Conservation (phyloP, 2,888 invertebrate genomes). For the Agonopterix heracliana region DNA sequence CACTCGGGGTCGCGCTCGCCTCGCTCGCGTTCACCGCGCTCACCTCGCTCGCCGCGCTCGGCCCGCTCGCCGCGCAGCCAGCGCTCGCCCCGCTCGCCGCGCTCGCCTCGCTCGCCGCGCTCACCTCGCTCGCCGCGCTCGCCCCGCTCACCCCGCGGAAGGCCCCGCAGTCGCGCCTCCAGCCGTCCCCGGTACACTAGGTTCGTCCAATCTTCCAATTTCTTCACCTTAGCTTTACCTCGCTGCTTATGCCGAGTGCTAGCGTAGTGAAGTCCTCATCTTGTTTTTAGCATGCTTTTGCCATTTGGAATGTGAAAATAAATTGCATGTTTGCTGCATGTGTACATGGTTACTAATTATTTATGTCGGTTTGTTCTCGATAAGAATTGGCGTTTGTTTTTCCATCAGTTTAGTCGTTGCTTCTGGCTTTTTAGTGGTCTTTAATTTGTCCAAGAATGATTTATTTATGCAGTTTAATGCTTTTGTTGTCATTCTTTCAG, state of each 20-base stretch:
- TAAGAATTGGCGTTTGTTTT: no score
- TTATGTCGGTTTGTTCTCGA: no score
- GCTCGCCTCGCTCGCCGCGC: constrained; percentile 29
- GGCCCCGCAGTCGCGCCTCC: constrained; percentile 50
- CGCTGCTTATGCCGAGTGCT: not conserved
- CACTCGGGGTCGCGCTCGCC: constrained; percentile 31
- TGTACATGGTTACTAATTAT: constrained; percentile 3
- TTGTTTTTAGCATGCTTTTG: constrained; percentile 5
- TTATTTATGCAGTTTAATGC: no score
- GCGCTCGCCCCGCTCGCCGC: constrained; percentile 24
- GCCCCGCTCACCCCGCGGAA: constrained; percentile 28
- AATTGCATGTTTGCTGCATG: constrained; percentile 12
- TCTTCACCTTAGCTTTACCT: not conserved
- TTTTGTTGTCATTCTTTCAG: no score
- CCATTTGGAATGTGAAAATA: constrained; percentile 8
- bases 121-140: constrained; percentile 25
- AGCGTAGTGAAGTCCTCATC: not conserved
- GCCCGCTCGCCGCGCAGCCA: constrained; percentile 16
- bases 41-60: constrained; percentile 21
- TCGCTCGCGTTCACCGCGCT: constrained; percentile 26
- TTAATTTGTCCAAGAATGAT: no score
- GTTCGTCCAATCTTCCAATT: constrained; percentile 62
- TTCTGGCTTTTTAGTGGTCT: no score
- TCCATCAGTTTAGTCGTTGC: no score
- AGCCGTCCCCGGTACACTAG: constrained; percentile 62